Percentiles rank a stretch among this genome's conserved stretches.
Conservation (phyloP, 2,113 vertebrate species). For the Colius striatus region DNA sequence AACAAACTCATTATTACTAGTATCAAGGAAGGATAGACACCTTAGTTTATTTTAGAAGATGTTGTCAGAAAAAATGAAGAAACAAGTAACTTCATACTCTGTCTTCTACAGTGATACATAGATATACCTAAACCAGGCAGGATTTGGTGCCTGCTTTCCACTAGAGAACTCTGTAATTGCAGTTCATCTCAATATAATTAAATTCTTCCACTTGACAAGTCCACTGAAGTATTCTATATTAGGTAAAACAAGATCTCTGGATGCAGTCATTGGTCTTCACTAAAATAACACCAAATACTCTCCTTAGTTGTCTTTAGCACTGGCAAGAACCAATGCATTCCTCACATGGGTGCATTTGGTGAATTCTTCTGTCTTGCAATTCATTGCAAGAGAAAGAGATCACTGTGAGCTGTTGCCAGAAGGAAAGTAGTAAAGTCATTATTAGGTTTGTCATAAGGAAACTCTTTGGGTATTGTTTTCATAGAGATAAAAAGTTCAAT, state of each 20-base stretch:
- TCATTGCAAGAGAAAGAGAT: not conserved
- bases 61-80: not conserved
- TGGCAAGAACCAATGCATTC: not conserved
- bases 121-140: not conserved
- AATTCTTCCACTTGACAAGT: not conserved
- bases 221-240: not conserved
- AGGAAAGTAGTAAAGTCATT: not conserved
- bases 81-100: not conserved
- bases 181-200: not conserved
- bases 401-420: not conserved
- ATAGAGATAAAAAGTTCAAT: not conserved
- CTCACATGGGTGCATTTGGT: not conserved
- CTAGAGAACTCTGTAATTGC: not conserved
- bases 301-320: not conserved
- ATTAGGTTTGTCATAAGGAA: not conserved
- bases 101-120: not conserved
- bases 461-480: not conserved
- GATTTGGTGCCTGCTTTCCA: not conserved
- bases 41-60: not conserved
- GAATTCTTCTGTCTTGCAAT: not conserved
- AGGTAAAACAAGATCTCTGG: not conserved
- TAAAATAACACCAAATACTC: rapidly evolving
- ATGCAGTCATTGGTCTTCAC: not conserved
- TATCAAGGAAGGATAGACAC: not conserved
- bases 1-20: not conserved